Conservation (phyloP, 2,113 vertebrate species). For the Proteles cristata region DNA sequence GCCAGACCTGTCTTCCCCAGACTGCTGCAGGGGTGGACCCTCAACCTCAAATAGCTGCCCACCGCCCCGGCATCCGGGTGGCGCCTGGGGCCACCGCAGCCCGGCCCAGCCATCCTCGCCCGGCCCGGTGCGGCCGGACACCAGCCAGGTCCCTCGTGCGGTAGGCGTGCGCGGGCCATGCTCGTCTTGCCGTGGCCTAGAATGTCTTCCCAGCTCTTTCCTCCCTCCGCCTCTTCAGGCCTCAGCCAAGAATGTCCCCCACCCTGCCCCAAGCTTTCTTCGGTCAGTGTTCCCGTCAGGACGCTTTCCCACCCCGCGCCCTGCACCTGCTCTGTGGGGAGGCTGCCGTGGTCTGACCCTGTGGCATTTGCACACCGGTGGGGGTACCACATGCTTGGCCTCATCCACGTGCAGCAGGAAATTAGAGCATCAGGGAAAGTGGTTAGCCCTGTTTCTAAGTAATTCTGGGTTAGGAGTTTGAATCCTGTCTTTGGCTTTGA, state of each 20-base stretch:
- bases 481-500: neutral
- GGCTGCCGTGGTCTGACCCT: neutral
- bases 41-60: neutral
- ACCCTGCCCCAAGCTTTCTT: neutral
- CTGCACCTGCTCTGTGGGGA: too few relatives aligned
- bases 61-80: too few relatives aligned
- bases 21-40: rapidly evolving
- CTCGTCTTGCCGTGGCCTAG: neutral
- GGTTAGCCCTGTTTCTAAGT: neutral
- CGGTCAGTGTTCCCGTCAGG: rapidly evolving
- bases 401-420: neutral
- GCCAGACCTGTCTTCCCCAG: neutral
- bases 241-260: neutral
- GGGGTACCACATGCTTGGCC: neutral
- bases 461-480: neutral
- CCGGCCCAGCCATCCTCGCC: neutral
- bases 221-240: neutral
- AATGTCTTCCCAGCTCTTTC: neutral
- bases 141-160: rapidly evolving
- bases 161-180: rapidly evolving
- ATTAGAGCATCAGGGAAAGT: neutral
- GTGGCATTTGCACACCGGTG: rapidly evolving
- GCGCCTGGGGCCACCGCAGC: neutral
- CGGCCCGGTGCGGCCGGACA: too few relatives aligned
- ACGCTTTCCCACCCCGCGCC: rapidly evolving